Evolutionary conservation across 1,140 invertebrate genomes (phyloP), one percentile per base, ranked within the genome.

Genomic region (Carposina sasakii): DNA sequence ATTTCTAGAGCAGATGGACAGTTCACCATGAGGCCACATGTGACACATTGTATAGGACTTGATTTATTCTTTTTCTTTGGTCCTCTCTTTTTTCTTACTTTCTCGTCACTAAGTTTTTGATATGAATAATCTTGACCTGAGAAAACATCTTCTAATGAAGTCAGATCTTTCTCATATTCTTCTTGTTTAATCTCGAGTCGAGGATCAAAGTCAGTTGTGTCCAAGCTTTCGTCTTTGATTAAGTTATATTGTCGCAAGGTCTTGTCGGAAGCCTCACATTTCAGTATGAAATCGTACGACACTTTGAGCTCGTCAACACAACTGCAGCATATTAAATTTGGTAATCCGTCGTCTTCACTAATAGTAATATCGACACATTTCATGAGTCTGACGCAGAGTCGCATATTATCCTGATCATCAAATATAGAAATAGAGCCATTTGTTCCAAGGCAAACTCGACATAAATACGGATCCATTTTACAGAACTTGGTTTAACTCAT

Each of bases 1-100:
- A 92, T 93, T 6, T 93, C 90, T 33, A 95, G 69, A 2, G 89
- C 76, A 1, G 81, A 84, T 1, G 53, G 68, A 39, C 75, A 71
- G 0, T 47, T 48, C 0, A 61, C 61, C 45, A 74, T 49, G 5
- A 64, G 54, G 0, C 74, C 72, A 63, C 76, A 81, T 9, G 71
- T 53, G 16, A 66, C 58, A 60, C 76, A 81, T 33, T 68, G 62
- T 17, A 70, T 53, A 2, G 67, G 67, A 3, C 61, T 46, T 40
- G 4, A 5, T 36, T 37, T 47, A 5, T 57, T 10, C 52, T 60
- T 61, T 43, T 57, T 64, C 10, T 58, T 41, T 13, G 30, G 31
- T 28, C 17, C 41, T 49, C 54, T 47, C 31, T 26, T 28, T 43
- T 20, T 26, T 19, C 42, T 44, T 47, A n/a, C 20, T n/a, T 26